Evolutionary conservation across 2,888 invertebrate genomes (phyloP).

Genomic region (Microdon myrmicae): DNA sequence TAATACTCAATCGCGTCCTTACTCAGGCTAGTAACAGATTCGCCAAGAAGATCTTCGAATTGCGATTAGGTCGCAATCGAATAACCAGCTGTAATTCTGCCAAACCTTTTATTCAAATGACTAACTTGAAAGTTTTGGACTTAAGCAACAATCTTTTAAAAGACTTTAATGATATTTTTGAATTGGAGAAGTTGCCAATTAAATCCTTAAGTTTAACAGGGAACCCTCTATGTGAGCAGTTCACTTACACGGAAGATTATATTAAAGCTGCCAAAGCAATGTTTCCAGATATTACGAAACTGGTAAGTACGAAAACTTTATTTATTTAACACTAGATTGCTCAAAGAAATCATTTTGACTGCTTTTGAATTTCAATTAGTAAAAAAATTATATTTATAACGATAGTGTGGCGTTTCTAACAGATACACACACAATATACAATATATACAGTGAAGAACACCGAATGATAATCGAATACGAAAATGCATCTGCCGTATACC

Average conservation of each 20-base stretch:
- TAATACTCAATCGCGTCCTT: constrained; percentile 57
- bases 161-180: constrained; percentile 55
- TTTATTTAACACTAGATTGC: no score
- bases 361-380: no score
- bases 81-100: constrained; percentile 56
- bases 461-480: no score
- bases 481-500: no score
- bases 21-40: constrained; percentile 58
- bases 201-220: constrained; percentile 60
- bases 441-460: no score
- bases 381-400: no score
- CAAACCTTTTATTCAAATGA: constrained; percentile 57
- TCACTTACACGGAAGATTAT: constrained; percentile 59
- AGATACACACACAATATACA: no score
- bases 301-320: constrained; percentile 49
- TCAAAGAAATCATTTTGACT: no score
- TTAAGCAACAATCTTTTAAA: constrained; percentile 60
- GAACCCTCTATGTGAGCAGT: constrained; percentile 60
- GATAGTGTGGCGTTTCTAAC: no score
- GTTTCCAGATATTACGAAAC: constrained; percentile 58
- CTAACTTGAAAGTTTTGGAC: constrained; percentile 60
- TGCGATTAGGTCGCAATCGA: constrained; percentile 59
- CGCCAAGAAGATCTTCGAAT: constrained; percentile 58
- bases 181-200: constrained; percentile 56
- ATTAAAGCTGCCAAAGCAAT: constrained; percentile 56